These are phyloP conservation scores for Hyphantria cunea DNA, from an alignment of 1,140 invertebrate species.

Conservation along the genomic window DNA sequence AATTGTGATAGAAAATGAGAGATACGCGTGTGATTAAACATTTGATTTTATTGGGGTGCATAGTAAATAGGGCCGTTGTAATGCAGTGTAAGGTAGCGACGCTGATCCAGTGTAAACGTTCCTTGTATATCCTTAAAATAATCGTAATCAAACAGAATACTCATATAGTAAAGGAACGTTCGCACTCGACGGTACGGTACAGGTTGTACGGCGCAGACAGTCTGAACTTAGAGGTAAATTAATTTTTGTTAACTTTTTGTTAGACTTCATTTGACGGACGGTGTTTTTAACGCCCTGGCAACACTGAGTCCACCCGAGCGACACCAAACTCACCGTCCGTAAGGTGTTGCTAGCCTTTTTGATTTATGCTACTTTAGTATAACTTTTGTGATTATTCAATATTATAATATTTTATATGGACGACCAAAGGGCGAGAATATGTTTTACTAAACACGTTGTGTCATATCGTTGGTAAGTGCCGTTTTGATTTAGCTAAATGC, in stretches of 20 bases:
- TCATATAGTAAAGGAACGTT: background rate
- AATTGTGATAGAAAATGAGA: too few species aligned
- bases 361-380: slow-evolving; percentile 26
- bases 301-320: background rate
- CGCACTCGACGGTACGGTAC: background rate
- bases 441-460: slow-evolving; percentile 34
- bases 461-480: slow-evolving; percentile 50
- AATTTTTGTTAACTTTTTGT: background rate
- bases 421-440: slow-evolving; percentile 35
- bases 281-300: slow-evolving; percentile 1
- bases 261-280: slow-evolving; percentile 8
- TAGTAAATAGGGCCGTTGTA: too few species aligned
- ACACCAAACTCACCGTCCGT: background rate
- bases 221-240: background rate
- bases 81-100: background rate
- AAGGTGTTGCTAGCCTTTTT: slow-evolving; percentile 2
- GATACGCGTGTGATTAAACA: too few species aligned
- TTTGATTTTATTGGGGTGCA: too few species aligned
- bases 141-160: background rate
- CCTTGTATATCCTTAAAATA: background rate
- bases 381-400: slow-evolving; percentile 42
- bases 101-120: background rate
- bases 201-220: background rate
- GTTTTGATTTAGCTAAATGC: slow-evolving; percentile 23
- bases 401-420: slow-evolving; percentile 33